These are phyloP conservation scores for Sphinx pinastri DNA, from an alignment of 2,888 invertebrate genomes.

Conservation along the genomic window DNA sequence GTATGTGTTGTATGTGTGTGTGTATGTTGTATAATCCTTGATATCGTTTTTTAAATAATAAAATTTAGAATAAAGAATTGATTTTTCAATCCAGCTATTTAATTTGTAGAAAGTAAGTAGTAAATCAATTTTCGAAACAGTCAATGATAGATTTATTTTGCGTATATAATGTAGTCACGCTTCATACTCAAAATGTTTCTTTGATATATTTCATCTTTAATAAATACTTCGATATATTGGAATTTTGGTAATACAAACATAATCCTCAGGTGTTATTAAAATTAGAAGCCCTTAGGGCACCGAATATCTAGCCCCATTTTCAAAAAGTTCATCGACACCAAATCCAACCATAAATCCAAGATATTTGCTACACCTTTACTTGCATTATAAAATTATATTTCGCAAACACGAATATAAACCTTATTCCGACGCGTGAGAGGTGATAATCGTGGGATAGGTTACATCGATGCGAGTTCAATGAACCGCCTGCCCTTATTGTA, in stretches of 20 bases:
- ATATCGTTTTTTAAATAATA: too few relatives aligned
- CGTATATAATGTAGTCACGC: too few relatives aligned
- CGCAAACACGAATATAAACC: slow-evolving; percentile 33
- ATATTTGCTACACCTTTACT: slow-evolving; percentile 53
- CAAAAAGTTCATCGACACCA: slow-evolving; percentile 13
- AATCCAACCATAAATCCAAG: slow-evolving; percentile 46
- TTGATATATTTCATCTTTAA: too few relatives aligned
- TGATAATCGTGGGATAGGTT: neutral
- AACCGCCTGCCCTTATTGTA: slow-evolving; percentile 53
- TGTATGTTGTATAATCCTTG: too few relatives aligned
- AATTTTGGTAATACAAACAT: neutral
- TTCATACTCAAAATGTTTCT: too few relatives aligned
- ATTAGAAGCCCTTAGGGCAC: neutral
- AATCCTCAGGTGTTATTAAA: neutral
- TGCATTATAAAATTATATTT: slow-evolving; percentile 52
- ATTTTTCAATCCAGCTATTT: too few relatives aligned
- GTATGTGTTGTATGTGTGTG: too few relatives aligned
- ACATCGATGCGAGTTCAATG: slow-evolving; percentile 43
- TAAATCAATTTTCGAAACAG: too few relatives aligned
- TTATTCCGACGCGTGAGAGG: slow-evolving; percentile 21
- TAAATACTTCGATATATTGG: neutral
- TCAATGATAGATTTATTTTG: too few relatives aligned
- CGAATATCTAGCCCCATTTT: slow-evolving; percentile 9
- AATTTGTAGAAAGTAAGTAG: too few relatives aligned
- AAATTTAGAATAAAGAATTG: too few relatives aligned